Evolutionary conservation across 2,888 invertebrate species (phyloP), one percentile per base, ranked within the genome.

Genomic region (Chorisops tibialis): DNA sequence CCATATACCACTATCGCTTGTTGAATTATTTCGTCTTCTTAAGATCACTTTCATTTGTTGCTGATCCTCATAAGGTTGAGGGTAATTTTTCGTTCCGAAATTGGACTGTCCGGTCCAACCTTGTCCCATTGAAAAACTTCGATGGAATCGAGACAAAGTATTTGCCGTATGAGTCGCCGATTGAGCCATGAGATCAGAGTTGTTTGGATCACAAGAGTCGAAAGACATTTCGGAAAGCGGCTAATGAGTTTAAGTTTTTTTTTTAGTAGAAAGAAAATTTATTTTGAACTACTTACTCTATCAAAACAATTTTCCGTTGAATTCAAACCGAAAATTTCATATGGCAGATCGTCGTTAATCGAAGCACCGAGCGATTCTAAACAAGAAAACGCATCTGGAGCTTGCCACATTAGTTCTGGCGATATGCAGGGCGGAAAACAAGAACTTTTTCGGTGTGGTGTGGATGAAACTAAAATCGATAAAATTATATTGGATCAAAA

Each of bases 51-150:
- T 76, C 1, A 74, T 72, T 52, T 69, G 69, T 41, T 68, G 69
- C 9, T 62, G 60, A 59, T 72, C 70, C 21, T 72, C 72, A 43
- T 48, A 38, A 21, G 56, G 51, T 45, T 64, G 63, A 19, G 30
- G 24, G 21, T 59, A 52, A 6, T 35, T 30, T 51, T 63, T 63
- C 41, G 18, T 21, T 4, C 51, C 59, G 18, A 59, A 59, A 18
- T 19, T 47, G 18, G 48, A 41, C 24, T 61, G 61, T 4, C 47
- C 41, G 12, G 72, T 72, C 79, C 79, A 79, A 1, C 84, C 83
- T 67, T 84, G 84, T 0, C 92, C 92, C 89, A 93, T 93, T 0
- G 93, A 93, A 65, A 92, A 88, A 1, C 93, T 93, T 68, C 93
- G 84, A 71, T 91, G 93, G 67, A 93, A 91, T 56, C 75, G 74